Base-by-base conservation (phyloP, 2,113 vertebrate genomes). In the Elgaria multicarinata region DNA sequence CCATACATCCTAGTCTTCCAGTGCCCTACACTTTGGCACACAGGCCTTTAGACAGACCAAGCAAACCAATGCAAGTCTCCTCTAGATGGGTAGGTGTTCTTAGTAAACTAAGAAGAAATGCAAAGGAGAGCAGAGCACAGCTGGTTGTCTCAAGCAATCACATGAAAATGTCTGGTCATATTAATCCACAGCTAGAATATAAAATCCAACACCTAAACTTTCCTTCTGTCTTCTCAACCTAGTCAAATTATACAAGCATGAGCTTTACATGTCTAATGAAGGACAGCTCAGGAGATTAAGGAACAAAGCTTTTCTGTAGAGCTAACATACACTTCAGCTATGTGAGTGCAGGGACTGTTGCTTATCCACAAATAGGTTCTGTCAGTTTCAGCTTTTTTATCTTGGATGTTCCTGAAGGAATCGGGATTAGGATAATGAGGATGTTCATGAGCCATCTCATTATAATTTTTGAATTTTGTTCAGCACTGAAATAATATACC, bases 381-480 rank as follows among this genome's bases (percentile, higher is more conserved):
- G 93, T 94, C 93, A 94, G 91, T 91, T 90, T 87, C 87, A 85
- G 81, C 87, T 96, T 95, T 58, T 84, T 97, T 94, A 95, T 96
- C 93, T 92, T 90, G 90, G 89, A 92, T 93, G 89, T 90, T 97
- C 86, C 93, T 93, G 92, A 95, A 96, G 94, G 94, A 96, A 94
- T 94, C 91, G 93, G 89, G 91, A 97, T 97, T 96, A 96, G 90
- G 92, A 95, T 96, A 96, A 97, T 94, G 85, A 96, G 92, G 91
- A 89, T 93, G 90, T 89, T 96, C 84, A 77, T 53, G 92, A 95
- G 93, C 89, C 85, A 92, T 92, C 87, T 96, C 93, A 87, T 96
- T 90, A 95, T 93, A 93, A 95, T 96, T 94, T 96, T 93, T 93
- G 90, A 95, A 94, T 94, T 94, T 92, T 53, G 3, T 93, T 93